phyloP scores from a whole-genome alignment of 2,113 vertebrate species.

The Anarhynchus alexandrinus region DNA sequence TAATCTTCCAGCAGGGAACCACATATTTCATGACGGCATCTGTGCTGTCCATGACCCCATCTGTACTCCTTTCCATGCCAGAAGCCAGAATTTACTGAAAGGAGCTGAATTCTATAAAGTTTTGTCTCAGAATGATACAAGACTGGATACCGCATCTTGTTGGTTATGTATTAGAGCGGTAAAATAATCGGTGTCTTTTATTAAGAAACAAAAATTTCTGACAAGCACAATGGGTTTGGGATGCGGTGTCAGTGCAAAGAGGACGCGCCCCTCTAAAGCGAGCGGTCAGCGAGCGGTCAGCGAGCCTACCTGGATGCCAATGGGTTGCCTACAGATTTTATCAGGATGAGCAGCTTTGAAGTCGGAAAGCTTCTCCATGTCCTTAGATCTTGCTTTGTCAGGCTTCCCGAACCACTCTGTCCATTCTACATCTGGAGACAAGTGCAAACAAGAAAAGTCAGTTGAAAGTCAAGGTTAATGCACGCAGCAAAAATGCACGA shows the following conservation, averaged over 20 bases:
- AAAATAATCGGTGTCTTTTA: background rate
- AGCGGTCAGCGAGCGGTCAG: rapidly evolving
- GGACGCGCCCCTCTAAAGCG: background rate
- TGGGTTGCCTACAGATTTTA: constrained; percentile 84
- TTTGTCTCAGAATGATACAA: background rate
- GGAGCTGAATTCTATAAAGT: background rate
- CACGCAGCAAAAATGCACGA: background rate
- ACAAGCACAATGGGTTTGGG: background rate
- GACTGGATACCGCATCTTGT: background rate
- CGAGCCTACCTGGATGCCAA: constrained; percentile 89
- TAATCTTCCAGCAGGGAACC: constrained; percentile 11
- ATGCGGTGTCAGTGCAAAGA: background rate
- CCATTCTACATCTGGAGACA: constrained; percentile 89
- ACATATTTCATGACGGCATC: constrained; percentile 3
- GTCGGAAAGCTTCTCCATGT: constrained; percentile 89
- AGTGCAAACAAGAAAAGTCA: background rate
- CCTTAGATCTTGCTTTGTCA: constrained; percentile 80
- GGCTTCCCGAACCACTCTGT: constrained; percentile 91
- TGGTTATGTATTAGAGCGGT: background rate
- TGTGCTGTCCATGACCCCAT: constrained; percentile 21
- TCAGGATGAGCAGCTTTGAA: constrained; percentile 82
- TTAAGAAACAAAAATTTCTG: background rate
- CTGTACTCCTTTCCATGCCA: constrained; percentile 10
- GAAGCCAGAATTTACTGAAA: background rate
- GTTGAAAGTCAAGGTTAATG: background rate